These are phyloP conservation scores for Ichneumoninae sp. DNA, from an alignment of 2,888 invertebrate genomes.

Conservation along the genomic window DNA sequence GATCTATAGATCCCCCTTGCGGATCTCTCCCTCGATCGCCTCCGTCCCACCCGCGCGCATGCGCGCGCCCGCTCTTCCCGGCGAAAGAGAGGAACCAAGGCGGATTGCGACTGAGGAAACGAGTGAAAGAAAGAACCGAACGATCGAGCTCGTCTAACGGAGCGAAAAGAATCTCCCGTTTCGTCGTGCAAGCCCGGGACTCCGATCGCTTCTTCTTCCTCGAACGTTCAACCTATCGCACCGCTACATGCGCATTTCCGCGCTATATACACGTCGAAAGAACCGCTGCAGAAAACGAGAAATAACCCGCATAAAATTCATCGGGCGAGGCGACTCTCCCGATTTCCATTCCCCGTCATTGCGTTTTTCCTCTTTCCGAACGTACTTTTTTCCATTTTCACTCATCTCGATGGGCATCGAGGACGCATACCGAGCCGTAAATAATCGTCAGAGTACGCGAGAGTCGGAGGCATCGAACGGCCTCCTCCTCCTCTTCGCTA, in stretches of 20 bases:
- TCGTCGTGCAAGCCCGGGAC: conserved; percentile 47
- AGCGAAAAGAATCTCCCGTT: conserved; percentile 63
- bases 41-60: neutral
- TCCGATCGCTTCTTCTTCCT: conserved; percentile 47
- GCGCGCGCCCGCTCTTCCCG: neutral
- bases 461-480: neutral
- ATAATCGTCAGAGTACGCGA: conserved; percentile 55
- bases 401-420: conserved; percentile 60
- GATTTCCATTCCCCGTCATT: conserved; percentile 53
- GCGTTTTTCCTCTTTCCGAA: conserved; percentile 35
- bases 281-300: conserved; percentile 35
- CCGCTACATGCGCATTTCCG: neutral
- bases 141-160: conserved; percentile 49
- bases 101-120: conserved; percentile 43
- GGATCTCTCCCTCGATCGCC: neutral
- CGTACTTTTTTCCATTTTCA: conserved; percentile 55
- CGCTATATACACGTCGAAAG: neutral
- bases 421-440: conserved; percentile 63
- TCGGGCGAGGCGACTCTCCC: conserved; percentile 25
- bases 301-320: conserved; percentile 63
- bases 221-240: conserved; percentile 42
- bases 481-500: too few relatives aligned
- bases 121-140: conserved; percentile 49
- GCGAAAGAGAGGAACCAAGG: conserved; percentile 18
- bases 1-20: conserved; percentile 56